Base-by-base conservation (phyloP, 2,797 vertebrate genomes). In the Remorina albescens region DNA sequence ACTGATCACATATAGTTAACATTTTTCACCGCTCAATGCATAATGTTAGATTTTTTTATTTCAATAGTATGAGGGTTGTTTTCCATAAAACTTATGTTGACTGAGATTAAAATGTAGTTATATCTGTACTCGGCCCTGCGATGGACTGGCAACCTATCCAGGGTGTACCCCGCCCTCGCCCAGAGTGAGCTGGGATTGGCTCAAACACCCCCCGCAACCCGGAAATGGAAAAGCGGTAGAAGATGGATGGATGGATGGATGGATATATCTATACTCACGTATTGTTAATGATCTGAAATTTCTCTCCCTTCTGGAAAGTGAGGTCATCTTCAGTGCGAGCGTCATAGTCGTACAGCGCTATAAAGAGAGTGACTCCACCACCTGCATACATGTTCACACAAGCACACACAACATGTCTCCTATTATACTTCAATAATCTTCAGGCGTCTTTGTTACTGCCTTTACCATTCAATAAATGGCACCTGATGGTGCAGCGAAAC, bases 211-310 rank as follows among this genome's bases (percentile, higher is more conserved):
- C n/a, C n/a, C n/a, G n/a, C n/a, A n/a, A n/a, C n/a, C n/a, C n/a
- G n/a, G n/a, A n/a, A n/a, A n/a, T n/a, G n/a, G n/a, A n/a, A n/a
- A n/a, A n/a, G n/a, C n/a, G n/a, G n/a, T n/a, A n/a, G n/a, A n/a
- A n/a, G n/a, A n/a, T n/a, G n/a, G n/a, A n/a, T n/a, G n/a, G n/a
- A n/a, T n/a, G n/a, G n/a, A n/a, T n/a, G n/a, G n/a, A n/a, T n/a
- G n/a, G n/a, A n/a, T n/a, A n/a, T 26, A 8, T 61, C 36, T 44
- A 12, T 42, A 85, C 97, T 95, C 86, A 99, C 97, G 93, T 96
- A 82, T 96, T 99, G 90, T 98, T 99, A 92, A 99, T 96, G 81
- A 99, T 97, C 83, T 99, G 97, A 80, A 99, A 97, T 89, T 97
- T 99, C 86, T 99, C 98, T 75, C 97, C 98, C 88, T 99, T 99